phyloP scores from a whole-genome alignment of 2,113 vertebrate species.

The Neotoma lepida region DNA sequence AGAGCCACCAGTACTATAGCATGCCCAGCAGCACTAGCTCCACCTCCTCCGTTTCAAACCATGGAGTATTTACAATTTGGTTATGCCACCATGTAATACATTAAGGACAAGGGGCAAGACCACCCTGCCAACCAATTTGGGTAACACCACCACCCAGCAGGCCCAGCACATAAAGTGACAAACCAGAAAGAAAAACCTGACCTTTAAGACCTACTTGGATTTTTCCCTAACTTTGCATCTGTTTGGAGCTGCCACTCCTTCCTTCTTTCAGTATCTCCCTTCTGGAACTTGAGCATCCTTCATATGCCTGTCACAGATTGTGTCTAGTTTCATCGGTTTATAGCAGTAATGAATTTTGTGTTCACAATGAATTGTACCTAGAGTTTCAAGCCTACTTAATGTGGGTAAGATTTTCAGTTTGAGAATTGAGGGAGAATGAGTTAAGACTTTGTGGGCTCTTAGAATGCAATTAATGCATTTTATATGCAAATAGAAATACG shows the following conservation, averaged over 20 bases:
- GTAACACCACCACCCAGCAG: neutral
- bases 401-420: neutral
- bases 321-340: neutral
- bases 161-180: neutral
- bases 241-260: neutral
- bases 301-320: neutral
- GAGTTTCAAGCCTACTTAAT: neutral
- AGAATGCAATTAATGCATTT: neutral
- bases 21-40: no score
- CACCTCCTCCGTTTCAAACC: neutral
- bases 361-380: neutral
- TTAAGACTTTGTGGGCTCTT: neutral
- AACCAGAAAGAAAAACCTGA: neutral
- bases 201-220: no score
- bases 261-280: neutral
- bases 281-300: neutral
- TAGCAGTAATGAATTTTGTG: neutral
- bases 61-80: neutral
- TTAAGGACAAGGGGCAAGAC: no score
- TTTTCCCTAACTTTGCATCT: neutral
- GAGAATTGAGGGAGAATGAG: neutral
- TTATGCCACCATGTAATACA: neutral
- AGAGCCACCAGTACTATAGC: neutral
- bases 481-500: neutral
- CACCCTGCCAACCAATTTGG: neutral